Evolutionary conservation across 2,888 invertebrate genomes (phyloP), one percentile per base, ranked within the genome.

Genomic region (Chromoteleia sp.): DNA sequence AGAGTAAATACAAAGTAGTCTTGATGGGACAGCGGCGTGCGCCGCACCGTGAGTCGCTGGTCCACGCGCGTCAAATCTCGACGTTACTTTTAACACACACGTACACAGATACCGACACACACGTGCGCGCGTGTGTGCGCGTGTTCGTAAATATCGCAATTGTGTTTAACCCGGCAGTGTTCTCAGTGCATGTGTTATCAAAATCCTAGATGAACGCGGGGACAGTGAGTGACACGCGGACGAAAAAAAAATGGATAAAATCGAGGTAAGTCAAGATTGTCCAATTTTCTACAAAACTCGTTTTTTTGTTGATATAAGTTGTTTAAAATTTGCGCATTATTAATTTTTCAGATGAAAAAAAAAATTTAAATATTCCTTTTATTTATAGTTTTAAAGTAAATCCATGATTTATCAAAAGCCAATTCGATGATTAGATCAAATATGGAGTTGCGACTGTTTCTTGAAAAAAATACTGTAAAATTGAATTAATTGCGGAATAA

Each of bases 1-100:
- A 94, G 94, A 94, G 94, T 94, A 94, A 94, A 94, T 94, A 94
- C 94, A 94, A 94, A 94, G 94, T 94, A 93, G 94, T 94, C 93
- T 91, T 90, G 93, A 92, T 93, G 93, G 93, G 93, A 93, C 93
- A 93, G 93, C 93, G 93, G 93, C 93, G 93, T 93, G 93, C 93
- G 92, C 92, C 93, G 90, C 91, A 91, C 89, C 90, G 89, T 88
- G 87, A 90, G 90, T 89, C 89, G 89, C 88, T 88, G 87, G 88
- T 90, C 88, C 88, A 89, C 88, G 88, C 88, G 89, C 88, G 88
- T 86, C 84, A 83, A 83, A 84, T 83, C 84, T 80, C 65, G 78
- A 81, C 56, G 61, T 81, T 76, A 68, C 74, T 73, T 68, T 73
- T 76, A 71, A 45, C 77, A 70, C 70, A 54, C 56, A 12, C 36